phyloP scores from a whole-genome alignment of 2,113 vertebrate genomes.

The Ifrita kowaldi region DNA sequence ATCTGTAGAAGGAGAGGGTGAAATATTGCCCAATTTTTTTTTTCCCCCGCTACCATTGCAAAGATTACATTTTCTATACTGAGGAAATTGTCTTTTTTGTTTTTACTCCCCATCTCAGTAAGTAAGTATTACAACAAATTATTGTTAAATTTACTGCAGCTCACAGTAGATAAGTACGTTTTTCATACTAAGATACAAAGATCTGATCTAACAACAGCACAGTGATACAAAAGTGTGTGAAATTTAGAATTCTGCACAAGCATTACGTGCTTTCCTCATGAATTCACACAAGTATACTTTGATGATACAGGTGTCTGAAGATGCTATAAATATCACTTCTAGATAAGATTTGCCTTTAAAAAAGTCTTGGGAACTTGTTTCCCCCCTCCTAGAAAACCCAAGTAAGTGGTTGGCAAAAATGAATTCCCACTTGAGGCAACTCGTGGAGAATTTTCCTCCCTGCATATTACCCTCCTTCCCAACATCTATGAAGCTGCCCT shows the following conservation, averaged over 20 bases:
- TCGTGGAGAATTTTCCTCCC: neutral
- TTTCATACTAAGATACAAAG: neutral
- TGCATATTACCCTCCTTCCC: fast-evolving
- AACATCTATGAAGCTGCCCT: neutral
- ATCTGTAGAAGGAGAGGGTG: neutral
- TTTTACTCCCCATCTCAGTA: neutral
- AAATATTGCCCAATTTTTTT: neutral
- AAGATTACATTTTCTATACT: neutral
- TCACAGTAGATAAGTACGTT: neutral
- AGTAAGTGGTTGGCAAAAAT: neutral
- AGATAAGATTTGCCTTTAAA: neutral
- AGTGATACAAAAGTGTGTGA: neutral
- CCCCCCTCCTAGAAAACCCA: neutral
- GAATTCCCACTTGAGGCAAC: neutral
- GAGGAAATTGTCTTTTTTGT: neutral
- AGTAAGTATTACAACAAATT: neutral
- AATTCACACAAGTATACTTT: neutral
- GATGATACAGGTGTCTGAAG: neutral
- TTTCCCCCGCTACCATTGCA: neutral
- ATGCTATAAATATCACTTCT: neutral
- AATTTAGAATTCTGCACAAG: neutral
- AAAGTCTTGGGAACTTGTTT: neutral
- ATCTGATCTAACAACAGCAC: neutral
- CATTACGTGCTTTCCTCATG: fast-evolving
- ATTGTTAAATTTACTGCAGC: neutral